phyloP scores from a whole-genome alignment of 2,113 vertebrate genomes.

The Podarcis muralis region DNA sequence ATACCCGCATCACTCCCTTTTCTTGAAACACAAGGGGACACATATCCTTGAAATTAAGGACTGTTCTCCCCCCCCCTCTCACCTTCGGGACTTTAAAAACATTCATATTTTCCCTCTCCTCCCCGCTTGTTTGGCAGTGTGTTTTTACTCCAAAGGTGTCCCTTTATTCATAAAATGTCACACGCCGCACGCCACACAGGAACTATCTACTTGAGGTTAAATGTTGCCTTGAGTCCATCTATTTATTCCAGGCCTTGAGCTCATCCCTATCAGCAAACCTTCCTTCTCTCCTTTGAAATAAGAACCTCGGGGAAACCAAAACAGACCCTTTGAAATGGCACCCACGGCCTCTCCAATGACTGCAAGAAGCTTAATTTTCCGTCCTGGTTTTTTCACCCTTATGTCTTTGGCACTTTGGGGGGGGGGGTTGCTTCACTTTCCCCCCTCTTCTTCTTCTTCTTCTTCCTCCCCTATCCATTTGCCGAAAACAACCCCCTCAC shows the following conservation, averaged over 20 bases:
- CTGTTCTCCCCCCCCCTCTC: background rate
- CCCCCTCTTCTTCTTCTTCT: background rate
- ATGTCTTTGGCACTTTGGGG: conserved; percentile 52
- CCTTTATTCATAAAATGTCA: conserved; percentile 37
- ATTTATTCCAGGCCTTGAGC: conserved; percentile 61
- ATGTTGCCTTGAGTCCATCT: conserved; percentile 50
- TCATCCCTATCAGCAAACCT: background rate
- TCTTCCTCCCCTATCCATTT: conserved; percentile 51
- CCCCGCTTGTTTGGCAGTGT: no score
- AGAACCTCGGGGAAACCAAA: background rate
- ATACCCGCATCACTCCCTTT: conserved; percentile 20
- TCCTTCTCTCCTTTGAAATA: conserved; percentile 10
- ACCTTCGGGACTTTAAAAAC: rapidly evolving
- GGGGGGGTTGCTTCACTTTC: conserved; percentile 25
- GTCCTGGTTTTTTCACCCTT: background rate
- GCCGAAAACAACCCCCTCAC: conserved; percentile 76
- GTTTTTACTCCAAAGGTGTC: background rate
- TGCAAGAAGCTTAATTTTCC: background rate
- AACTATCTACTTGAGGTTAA: conserved; percentile 66
- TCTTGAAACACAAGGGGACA: conserved; percentile 4
- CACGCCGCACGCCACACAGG: conserved; percentile 19
- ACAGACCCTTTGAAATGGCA: background rate
- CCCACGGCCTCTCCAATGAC: background rate
- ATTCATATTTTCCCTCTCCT: background rate
- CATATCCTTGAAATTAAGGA: background rate